Evolutionary conservation across 2,888 invertebrate species (phyloP), one percentile per base, ranked within the genome.

Genomic region (Xiphydria camelus): DNA sequence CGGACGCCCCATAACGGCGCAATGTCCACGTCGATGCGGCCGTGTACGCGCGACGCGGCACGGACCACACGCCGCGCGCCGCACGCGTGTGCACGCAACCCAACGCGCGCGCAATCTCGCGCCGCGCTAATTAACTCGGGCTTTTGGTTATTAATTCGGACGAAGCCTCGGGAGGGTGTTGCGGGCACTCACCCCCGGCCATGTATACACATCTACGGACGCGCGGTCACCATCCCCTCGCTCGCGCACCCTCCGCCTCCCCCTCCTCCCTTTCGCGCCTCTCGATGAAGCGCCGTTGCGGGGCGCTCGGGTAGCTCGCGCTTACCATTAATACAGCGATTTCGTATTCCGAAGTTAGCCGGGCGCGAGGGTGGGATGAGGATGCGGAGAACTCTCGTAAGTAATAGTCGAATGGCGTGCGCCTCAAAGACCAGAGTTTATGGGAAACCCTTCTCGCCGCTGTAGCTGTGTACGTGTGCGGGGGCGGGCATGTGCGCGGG

Each of bases 391-490:
- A 53, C 51, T 45, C 52, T 49, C 49, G 54, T 62, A 61, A 60
- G 56, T 62, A 62, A 61, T 61, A 60, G 55, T 59, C 55, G 53
- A 61, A 64, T 62, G 44, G 59, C 59, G 53, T 59, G 59, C 49
- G 47, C 49, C 39, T 53, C 46, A 54, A 51, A 48, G 51, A 47
- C 40, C 41, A 47, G 48, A 33, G 33, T 41, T 60, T 55, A 50
- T 47, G 50, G 47, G 52, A 45, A 45, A 47, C 42, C 45, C 41
- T 40, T 48, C 37, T 12, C n/a, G n/a, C n/a, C n/a, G n/a, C n/a
- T n/a, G n/a, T n/a, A n/a, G n/a, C 36, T 46, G 45, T 40, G 45
- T 45, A 41, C 36, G 22, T 45, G 26, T 41, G 39, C 20, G 41
- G 38, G 45, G 38, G 49, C 34, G 25, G 26, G 25, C 36, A n/a